A percentile compares a stretch with the other conserved stretches of the same genome.
Conservation (phyloP, 1,140 invertebrate genomes). For the Hestina assimilis region DNA sequence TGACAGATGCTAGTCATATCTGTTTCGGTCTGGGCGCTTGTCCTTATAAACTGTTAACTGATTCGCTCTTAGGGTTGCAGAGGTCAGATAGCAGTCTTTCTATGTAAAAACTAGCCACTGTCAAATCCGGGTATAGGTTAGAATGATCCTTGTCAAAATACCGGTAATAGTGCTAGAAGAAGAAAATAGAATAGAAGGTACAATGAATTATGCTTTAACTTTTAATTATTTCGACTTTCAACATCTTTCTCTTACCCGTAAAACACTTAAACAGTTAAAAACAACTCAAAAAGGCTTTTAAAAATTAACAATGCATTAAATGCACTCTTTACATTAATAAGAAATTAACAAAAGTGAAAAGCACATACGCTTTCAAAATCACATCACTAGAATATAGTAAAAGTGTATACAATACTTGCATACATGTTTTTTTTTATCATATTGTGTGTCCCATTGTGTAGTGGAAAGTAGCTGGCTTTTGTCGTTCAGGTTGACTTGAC, state of each 20-base stretch:
- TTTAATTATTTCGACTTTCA: not conserved
- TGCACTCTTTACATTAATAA: conserved; percentile 5
- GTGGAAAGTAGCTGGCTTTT: conserved; percentile 14
- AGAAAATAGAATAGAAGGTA: no score
- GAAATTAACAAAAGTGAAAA: conserved; percentile 19
- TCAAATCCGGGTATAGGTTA: no score
- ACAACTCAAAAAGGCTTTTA: conserved; percentile 6
- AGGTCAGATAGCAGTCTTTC: no score
- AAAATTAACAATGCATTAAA: conserved; percentile 19
- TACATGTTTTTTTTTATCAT: conserved; percentile 15
- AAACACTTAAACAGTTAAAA: not conserved
- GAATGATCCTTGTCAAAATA: no score
- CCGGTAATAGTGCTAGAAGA: no score
- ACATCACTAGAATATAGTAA: conserved; percentile 16
- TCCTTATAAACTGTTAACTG: no score
- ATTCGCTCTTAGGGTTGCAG: no score
- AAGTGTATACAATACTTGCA: conserved; percentile 9
- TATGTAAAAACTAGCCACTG: no score
- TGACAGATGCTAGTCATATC: no score
- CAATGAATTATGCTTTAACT: no score
- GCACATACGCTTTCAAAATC: conserved; percentile 7
- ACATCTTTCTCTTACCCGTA: no score
- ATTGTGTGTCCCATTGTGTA: conserved; percentile 15
- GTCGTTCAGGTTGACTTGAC: not conserved
- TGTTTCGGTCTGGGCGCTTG: no score